Evolutionary conservation across 2,797 vertebrate genomes (phyloP), one percentile per base, ranked within the genome.

Genomic region (Decapterus maruadsi): DNA sequence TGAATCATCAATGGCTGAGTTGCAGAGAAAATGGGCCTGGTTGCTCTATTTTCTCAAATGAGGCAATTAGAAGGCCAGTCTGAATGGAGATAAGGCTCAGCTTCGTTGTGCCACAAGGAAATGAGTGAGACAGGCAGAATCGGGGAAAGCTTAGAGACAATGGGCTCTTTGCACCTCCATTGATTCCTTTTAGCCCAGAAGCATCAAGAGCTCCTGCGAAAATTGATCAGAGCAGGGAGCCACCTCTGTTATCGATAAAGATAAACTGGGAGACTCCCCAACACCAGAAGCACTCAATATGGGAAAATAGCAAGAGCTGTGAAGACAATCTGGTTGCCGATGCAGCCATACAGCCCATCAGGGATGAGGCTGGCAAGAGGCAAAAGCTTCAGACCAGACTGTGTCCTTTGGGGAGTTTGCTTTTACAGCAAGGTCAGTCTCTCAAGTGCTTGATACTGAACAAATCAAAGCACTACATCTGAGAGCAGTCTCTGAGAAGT

Each of bases 41-140:
- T 93, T 90, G 92, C 88, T 88, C 88, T 82, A 92, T 94, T 94
- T 94, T 93, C 87, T 94, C 87, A 93, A 95, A 94, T 89, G 87
- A 93, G 92, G 89, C 89, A 90, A 94, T 94, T 94, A 93, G 83
- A 72, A 87, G 83, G 65, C 81, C 76, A 82, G 82, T 46, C 83
- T 92, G 90, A 94, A 92, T 90, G 81, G 88, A 90, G 89, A 93
- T 89, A 89, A 88, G 81, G 77, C 87, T 89, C 72, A 62, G 77
- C 81, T 87, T 88, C 72, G 76, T 82, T 56, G 65, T 79, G 80
- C 78, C 72, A 87, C 38, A 56, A 86, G 79, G 80, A 91, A 87
- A 90, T 83, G 79, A 88, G 77, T 59, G 83, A 87, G 82, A 90
- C 71, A 89, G 69, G 78, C 80, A 60, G 75, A 88, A 81, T 87